Evolutionary conservation across 2,113 vertebrate genomes (phyloP).

Genomic region (Pelecanus crispus): DNA sequence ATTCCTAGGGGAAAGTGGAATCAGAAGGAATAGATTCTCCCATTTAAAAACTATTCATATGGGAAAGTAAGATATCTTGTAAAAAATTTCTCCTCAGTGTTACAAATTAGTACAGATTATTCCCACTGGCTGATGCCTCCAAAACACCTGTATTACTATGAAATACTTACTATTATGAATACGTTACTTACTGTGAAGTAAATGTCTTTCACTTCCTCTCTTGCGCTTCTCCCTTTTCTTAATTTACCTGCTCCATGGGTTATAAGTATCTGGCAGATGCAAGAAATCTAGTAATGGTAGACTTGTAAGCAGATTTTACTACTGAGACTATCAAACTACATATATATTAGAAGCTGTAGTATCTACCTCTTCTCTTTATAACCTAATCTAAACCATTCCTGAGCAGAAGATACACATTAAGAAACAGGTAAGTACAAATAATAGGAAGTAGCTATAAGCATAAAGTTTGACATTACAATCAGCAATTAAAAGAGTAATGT

Average conservation of each 20-base stretch:
- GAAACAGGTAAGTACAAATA: neutral
- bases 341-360: neutral
- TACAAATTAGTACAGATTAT: neutral
- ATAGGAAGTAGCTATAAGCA: neutral
- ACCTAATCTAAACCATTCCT: neutral
- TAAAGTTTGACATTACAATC: neutral
- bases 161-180: neutral
- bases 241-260: neutral
- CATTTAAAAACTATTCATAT: neutral
- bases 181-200: neutral
- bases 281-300: neutral
- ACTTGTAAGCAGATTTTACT: neutral
- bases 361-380: neutral
- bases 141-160: neutral
- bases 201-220: neutral
- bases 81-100: neutral
- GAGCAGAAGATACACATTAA: neutral
- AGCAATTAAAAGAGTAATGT: neutral
- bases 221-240: neutral
- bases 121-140: neutral
- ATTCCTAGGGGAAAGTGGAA: neutral
- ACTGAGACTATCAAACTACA: neutral
- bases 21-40: neutral
- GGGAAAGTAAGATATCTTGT: neutral
- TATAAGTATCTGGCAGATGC: neutral